These are phyloP conservation scores for Semnornis frantzii DNA, from an alignment of 2,113 vertebrate species.

Conservation along the genomic window DNA sequence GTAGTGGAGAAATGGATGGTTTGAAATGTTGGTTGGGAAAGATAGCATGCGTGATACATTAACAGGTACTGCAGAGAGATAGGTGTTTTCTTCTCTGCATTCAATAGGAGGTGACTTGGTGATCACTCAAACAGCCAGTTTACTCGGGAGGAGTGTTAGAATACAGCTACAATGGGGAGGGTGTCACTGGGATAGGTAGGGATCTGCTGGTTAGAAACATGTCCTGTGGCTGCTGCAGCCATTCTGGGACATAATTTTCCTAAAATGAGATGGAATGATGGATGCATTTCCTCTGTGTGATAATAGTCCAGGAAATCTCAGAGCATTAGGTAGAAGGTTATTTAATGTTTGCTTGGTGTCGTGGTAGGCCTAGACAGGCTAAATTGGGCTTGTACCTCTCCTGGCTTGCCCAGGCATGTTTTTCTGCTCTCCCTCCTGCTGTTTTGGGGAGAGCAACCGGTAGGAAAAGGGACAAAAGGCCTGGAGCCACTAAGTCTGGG, in stretches of 20 bases:
- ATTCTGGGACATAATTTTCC: neutral
- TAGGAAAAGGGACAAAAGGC: no score
- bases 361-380: no score
- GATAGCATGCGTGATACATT: neutral
- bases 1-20: neutral
- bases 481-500: no score
- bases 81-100: neutral
- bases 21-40: neutral
- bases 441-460: no score
- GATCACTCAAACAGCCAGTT: neutral
- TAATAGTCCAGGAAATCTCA: neutral
- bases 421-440: no score
- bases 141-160: neutral
- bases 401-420: no score
- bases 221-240: neutral
- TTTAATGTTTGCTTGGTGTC: neutral
- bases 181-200: neutral
- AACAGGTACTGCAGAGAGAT: neutral
- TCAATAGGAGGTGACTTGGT: neutral
- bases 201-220: neutral
- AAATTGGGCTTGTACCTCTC: no score
- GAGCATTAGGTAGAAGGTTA: neutral
- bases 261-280: neutral
- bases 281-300: neutral
- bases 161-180: neutral